Evolutionary conservation across 2,113 vertebrate species (phyloP), one percentile per base, ranked within the genome.

Genomic region (Gymnarchus niloticus): DNA sequence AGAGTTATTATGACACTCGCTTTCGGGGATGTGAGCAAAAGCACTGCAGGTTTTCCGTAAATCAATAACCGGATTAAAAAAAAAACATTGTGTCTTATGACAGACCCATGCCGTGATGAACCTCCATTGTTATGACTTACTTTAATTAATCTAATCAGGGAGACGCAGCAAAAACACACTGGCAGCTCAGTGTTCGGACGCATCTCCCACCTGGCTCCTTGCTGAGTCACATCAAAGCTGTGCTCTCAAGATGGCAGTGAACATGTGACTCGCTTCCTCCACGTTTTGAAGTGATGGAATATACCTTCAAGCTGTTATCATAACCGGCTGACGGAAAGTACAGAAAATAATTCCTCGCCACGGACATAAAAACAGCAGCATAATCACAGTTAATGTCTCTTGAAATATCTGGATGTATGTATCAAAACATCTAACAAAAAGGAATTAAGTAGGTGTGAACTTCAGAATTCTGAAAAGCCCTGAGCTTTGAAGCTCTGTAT

Each of bases 121-220:
- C 89, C 90, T 91, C 90, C 88, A 88, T 90, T 87, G 57, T 87
- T 90, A 92, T 89, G 89, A 92, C 89, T 91, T 91, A 86, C 89
- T 92, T 92, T 93, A 93, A 95, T 94, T 93, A 94, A 92, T 93
- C 92, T 93, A 90, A 92, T 93, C 90, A 90, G 90, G 88, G 91
- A 84, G 92, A 86, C 59, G 87, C 89, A 88, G 88, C 90, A 91
- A 91, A 91, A 89, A 90, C 90, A 28, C 8, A 1, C 41, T 6
- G 23, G 12, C 0, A 14, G 28, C 81, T 17, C 1, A 23, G 14
- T 21, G 54, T 41, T 37, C 52, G 7, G n/a, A 4, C 28, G 25
- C 51, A 17, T 56, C 21, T 77, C 41, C 12, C 37, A 25, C 52
- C 28, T 28, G 14, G 51, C 37, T n/a, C 49, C 28, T 28, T 48